Conservation (phyloP, 2,888 invertebrate species). For the Plagiodera versicolora region DNA sequence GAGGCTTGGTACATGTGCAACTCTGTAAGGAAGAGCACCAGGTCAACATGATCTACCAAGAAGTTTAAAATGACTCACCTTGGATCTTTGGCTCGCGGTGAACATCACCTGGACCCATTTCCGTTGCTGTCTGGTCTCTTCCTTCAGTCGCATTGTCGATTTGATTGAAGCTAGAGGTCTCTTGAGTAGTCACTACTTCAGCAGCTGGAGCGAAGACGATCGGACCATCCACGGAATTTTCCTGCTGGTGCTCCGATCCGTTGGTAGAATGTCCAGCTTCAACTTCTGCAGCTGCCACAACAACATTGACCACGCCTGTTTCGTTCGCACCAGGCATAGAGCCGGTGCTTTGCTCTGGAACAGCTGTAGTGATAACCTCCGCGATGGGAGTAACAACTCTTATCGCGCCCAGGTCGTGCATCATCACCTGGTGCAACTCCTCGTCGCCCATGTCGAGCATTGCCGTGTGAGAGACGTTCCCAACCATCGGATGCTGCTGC, state of each 20-base stretch:
- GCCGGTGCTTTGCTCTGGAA: too few relatives aligned
- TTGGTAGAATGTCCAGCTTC: constrained; percentile 15
- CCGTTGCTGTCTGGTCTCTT: neutral
- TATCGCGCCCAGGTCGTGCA: neutral
- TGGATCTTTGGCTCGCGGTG: constrained; percentile 26
- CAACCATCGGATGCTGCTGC: too few relatives aligned
- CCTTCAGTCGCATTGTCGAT: neutral
- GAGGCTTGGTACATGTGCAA: constrained; percentile 8
- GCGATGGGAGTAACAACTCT: neutral
- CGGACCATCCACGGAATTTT: neutral
- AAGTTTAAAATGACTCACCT: constrained; percentile 10
- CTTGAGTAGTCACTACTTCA: neutral
- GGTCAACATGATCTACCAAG: neutral
- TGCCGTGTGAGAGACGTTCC: neutral
- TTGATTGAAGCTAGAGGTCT: neutral
- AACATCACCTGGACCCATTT: constrained; percentile 9
- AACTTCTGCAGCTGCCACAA: constrained; percentile 32
- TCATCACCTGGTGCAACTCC: neutral
- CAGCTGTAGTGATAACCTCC: neutral
- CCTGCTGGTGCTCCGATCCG: neutral
- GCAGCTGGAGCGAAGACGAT: neutral
- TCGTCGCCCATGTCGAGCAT: neutral
- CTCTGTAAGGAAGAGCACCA: constrained; percentile 7
- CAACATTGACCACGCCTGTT: constrained; percentile 19
- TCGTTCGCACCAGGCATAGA: neutral